These are phyloP conservation scores for Triplophysa tibetana DNA, from an alignment of 2,113 vertebrate genomes.

Conservation along the genomic window DNA sequence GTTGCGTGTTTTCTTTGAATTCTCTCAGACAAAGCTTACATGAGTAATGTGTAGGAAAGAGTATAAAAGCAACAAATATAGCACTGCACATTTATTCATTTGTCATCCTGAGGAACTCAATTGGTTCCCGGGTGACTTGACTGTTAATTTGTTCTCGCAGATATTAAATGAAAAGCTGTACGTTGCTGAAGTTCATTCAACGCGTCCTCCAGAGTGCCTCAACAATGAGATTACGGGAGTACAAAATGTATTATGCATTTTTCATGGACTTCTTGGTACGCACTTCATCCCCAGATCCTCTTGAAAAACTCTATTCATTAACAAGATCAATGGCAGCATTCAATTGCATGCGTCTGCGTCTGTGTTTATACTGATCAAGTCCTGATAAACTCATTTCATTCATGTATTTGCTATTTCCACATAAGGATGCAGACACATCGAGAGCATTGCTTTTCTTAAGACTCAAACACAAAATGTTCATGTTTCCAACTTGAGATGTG, in stretches of 20 bases:
- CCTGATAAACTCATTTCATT: constrained; percentile 9
- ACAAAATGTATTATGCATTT: constrained; percentile 15
- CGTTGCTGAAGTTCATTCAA: neutral
- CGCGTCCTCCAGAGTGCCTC: constrained; percentile 11
- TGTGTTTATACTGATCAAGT: neutral
- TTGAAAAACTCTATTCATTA: neutral
- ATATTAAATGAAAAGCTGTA: constrained; percentile 30
- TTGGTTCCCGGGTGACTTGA: neutral
- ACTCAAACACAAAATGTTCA: neutral
- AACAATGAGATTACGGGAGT: constrained; percentile 1
- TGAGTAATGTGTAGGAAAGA: neutral
- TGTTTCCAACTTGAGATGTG: neutral
- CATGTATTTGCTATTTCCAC: neutral
- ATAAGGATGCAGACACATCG: neutral
- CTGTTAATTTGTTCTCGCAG: constrained; percentile 36
- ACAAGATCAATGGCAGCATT: neutral
- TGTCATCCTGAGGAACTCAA: neutral
- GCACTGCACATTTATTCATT: constrained; percentile 3
- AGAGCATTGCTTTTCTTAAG: neutral
- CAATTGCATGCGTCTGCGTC: neutral
- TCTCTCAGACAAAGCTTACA: neutral
- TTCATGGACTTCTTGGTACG: constrained; percentile 3
- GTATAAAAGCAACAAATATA: neutral
- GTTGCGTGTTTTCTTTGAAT: neutral
- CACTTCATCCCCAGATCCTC: neutral